A percentile compares a stretch with the other conserved stretches of the same genome.
Evolutionary conservation across 2,888 invertebrate species (phyloP).

Genomic region (Patella pellucida): DNA sequence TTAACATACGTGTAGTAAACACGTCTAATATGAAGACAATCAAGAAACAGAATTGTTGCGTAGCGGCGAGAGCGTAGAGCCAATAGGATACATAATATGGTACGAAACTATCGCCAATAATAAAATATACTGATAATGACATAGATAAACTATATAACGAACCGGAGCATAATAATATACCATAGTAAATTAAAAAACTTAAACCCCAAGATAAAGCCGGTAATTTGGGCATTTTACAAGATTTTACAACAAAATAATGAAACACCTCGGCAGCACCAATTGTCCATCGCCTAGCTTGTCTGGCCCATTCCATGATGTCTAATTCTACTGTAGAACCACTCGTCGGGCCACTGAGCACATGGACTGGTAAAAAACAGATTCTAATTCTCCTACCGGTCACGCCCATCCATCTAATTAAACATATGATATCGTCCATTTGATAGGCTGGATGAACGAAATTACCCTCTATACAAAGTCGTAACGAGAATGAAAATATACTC

Average conservation of each 20-base stretch:
- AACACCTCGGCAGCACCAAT: constrained; percentile 2
- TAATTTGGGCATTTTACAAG: not conserved
- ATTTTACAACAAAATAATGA: constrained; percentile 5
- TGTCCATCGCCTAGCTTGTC: constrained; percentile 6
- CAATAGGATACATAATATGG: constrained; percentile 1
- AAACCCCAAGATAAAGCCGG: not conserved
- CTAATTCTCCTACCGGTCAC: not conserved
- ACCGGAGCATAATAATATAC: not conserved
- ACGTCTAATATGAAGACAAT: not conserved
- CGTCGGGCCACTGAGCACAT: not conserved
- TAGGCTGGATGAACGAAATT: constrained; percentile 4
- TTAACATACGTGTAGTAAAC: not conserved
- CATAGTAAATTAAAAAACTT: not conserved
- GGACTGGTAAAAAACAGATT: not conserved
- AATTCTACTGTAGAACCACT: not conserved
- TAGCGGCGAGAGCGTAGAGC: not conserved
- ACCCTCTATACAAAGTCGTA: not conserved
- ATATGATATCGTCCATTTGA: constrained; percentile 3
- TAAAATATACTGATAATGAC: not conserved
- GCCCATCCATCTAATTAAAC: not conserved
- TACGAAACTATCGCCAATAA: not conserved
- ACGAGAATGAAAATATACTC: constrained; percentile 3
- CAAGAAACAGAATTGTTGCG: constrained; percentile 4
- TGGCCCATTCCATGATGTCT: not conserved
- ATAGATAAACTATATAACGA: not conserved